These are phyloP conservation scores for Eledona agricola DNA, from an alignment of 2,888 invertebrate genomes.

Conservation along the genomic window DNA sequence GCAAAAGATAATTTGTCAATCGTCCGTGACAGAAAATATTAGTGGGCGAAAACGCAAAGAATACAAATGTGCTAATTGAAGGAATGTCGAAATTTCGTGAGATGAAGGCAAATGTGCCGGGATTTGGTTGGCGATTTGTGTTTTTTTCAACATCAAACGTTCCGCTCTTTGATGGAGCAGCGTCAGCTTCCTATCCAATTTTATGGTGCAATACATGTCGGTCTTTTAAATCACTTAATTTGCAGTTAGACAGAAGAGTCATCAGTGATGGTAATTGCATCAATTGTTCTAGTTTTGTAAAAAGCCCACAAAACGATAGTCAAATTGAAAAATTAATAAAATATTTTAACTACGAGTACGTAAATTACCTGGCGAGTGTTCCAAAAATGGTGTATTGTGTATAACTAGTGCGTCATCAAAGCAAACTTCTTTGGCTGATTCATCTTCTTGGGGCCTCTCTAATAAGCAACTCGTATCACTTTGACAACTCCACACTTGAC, in stretches of 20 bases:
- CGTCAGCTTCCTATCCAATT: conserved; percentile 16
- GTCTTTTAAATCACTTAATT: conserved; percentile 2
- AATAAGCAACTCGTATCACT: conserved; percentile 6
- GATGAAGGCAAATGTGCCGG: background rate
- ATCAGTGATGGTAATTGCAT: background rate
- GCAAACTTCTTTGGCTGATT: conserved; percentile 15
- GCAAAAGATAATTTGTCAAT: conserved; percentile 45
- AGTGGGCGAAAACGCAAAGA: conserved; percentile 17
- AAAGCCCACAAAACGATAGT: too few species aligned
- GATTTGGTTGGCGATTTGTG: background rate
- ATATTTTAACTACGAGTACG: background rate
- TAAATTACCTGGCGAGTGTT: conserved; percentile 41
- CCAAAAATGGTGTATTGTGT: conserved; percentile 37
- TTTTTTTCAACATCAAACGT: conserved; percentile 25
- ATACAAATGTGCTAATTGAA: background rate
- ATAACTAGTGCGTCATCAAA: conserved; percentile 34
- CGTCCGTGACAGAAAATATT: conserved; percentile 37
- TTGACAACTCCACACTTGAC: conserved; percentile 21
- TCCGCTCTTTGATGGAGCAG: conserved; percentile 10
- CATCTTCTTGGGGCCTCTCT: conserved; percentile 13
- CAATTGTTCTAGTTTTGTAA: too few species aligned
- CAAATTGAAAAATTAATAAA: background rate
- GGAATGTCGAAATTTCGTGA: conserved; percentile 6
- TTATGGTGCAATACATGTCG: conserved; percentile 11
- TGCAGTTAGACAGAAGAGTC: background rate